Conservation (phyloP, 2,888 invertebrate species). For the Pollenia griseotomentosa region DNA sequence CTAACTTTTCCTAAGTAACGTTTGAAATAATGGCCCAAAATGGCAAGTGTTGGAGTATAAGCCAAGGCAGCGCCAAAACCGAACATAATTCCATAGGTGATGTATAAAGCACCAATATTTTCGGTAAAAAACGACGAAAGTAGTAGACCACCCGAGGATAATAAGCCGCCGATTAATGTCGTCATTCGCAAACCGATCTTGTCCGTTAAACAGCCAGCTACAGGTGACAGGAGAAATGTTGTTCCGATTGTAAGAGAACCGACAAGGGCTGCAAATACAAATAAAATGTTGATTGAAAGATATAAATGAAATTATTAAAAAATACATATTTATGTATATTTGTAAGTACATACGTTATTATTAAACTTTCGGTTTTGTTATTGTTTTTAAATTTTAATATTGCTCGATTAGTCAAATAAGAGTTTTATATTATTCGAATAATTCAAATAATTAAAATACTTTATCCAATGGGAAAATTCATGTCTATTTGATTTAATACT, state of each 20-base stretch:
- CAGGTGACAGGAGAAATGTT: slow-evolving; percentile 94
- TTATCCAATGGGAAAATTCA: too few relatives aligned
- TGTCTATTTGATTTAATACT: too few relatives aligned
- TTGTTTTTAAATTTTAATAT: too few relatives aligned
- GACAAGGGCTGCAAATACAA: slow-evolving; percentile 90
- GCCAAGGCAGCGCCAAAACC: slow-evolving; percentile 95
- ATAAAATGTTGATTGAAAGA: neutral
- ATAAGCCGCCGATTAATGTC: slow-evolving; percentile 92
- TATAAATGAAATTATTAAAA: too few relatives aligned
- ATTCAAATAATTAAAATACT: too few relatives aligned
- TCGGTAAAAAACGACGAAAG: slow-evolving; percentile 90
- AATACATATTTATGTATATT: too few relatives aligned
- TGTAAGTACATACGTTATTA: too few relatives aligned
- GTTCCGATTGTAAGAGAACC: slow-evolving; percentile 95
- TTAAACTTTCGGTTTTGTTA: too few relatives aligned
- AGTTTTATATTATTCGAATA: too few relatives aligned
- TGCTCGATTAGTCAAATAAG: too few relatives aligned
- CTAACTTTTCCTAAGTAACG: slow-evolving; percentile 93
- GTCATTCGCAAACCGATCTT: slow-evolving; percentile 93
- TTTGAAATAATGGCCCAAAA: slow-evolving; percentile 96
- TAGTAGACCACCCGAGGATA: slow-evolving; percentile 91
- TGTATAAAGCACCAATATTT: slow-evolving; percentile 89
- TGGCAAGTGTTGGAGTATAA: slow-evolving; percentile 96
- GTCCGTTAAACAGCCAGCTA: slow-evolving; percentile 94
- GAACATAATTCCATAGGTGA: slow-evolving; percentile 95